Base-by-base conservation (phyloP, 2,113 vertebrate species). In the Pteropus alecto region DNA sequence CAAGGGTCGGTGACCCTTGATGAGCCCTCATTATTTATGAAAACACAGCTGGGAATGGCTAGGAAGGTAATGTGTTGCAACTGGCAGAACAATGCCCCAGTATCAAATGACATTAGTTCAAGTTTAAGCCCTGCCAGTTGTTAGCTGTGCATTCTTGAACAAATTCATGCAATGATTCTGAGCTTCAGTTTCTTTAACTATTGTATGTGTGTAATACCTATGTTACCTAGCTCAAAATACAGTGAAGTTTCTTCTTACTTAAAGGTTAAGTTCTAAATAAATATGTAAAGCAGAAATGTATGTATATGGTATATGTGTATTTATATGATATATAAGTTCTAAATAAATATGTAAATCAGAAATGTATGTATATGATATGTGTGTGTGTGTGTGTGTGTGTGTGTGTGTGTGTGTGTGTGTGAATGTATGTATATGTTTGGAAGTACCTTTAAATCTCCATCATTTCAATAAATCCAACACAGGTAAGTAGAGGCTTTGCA, bases 1-100 rank as follows among this genome's bases (percentile, higher is more conserved):
- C 51, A 92, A 88, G 33, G 28, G 28, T 65, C 21, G 0, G 16
- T 48, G 30, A 85, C 30, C 61, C 35, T 33, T 51, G 22, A 61
- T 46, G 61, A 92, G 54, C 68, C 43, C 24, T 84, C 22, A 30
- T 82, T 92, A 67, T 86, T 83, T 41, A 79, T 68, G 81, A 95
- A 96, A 93, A 79, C 41, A 84, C 71, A 96, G 46, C 76, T 87
- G 48, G 51, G 41, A 90, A 79, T 63, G 35, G 22, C 43, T 60
- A 81, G 54, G 58, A 35, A 71, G 61, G 35, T 43, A 28, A 54
- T n/a, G 22, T 63, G 21, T 60, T 67, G 5, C 68, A 67, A 60
- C 28, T 28, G 33, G n/a, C 83, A 60, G 33, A 92, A 28, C 61
- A 65, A 35, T 58, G 18, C 12, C 35, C 38, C 28, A 30, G 58